Evolutionary conservation across 2,113 vertebrate genomes (phyloP).

Genomic region (Corythoichthys haematopterus): DNA sequence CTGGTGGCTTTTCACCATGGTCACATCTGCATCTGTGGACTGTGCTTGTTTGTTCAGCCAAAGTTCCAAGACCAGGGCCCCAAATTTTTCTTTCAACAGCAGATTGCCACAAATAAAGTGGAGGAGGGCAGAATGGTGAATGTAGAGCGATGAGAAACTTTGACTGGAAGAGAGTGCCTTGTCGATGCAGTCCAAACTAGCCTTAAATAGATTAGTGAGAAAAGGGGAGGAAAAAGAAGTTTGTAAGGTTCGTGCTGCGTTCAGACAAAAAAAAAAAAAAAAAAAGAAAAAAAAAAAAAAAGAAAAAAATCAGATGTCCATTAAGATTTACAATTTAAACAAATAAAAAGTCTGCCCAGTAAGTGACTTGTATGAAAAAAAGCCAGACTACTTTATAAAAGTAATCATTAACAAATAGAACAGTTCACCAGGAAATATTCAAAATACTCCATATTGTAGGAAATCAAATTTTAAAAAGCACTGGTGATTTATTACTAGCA

Average conservation of each 20-base stretch:
- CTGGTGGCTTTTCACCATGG: background rate
- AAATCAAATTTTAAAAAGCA: background rate
- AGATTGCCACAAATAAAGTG: constrained; percentile 80
- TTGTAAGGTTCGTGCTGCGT: background rate
- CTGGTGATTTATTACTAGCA: background rate
- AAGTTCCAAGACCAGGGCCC: constrained; percentile 72
- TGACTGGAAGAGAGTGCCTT: constrained; percentile 67
- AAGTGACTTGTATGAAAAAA: background rate
- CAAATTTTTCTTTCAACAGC: constrained; percentile 79
- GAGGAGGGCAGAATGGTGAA: constrained; percentile 79
- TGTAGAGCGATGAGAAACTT: constrained; percentile 75
- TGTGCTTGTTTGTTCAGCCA: constrained; percentile 75
- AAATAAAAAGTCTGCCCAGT: too few relatives aligned
- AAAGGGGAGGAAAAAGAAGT: background rate
- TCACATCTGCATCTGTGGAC: constrained; percentile 23
- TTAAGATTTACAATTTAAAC: too few relatives aligned
- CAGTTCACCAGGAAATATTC: background rate
- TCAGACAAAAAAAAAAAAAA: too few relatives aligned
- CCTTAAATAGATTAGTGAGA: constrained; percentile 54
- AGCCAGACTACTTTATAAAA: background rate
- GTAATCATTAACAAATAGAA: background rate
- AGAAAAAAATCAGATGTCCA: too few relatives aligned
- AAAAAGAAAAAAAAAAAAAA: too few relatives aligned
- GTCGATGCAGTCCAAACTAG: constrained; percentile 71
- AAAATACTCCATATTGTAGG: background rate